phyloP scores from a whole-genome alignment of 2,797 vertebrate genomes.

The Takifugu rubripes region DNA sequence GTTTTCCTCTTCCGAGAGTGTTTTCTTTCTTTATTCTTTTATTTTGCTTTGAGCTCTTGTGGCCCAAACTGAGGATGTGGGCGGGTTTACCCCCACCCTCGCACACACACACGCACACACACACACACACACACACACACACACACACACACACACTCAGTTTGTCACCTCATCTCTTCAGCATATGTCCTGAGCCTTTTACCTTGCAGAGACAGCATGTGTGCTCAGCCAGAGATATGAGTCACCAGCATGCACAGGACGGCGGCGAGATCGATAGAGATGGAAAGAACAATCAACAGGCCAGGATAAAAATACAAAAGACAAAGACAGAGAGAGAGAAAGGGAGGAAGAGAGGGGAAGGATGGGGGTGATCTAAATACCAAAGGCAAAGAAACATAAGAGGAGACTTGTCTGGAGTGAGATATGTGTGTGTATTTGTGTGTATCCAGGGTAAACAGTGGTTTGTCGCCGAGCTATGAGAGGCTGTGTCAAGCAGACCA shows the following conservation, averaged over 20 bases:
- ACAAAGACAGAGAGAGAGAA: conserved; percentile 41
- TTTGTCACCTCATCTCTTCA: conserved; percentile 46
- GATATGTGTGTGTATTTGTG: conserved; percentile 26
- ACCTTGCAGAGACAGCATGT: conserved; percentile 12
- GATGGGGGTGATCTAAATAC: conserved; percentile 28
- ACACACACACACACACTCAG: conserved; percentile 2
- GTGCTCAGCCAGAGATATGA: conserved; percentile 56
- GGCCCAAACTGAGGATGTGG: conserved; percentile 21
- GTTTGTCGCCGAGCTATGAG: conserved; percentile 49
- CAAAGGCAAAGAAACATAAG: conserved; percentile 6
- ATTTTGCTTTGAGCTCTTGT: conserved; percentile 27
- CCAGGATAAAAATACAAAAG: conserved; percentile 36
- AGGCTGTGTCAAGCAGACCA: conserved; percentile 61
- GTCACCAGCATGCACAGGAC: conserved; percentile 59
- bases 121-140: too few species aligned
- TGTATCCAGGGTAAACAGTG: conserved; percentile 49
- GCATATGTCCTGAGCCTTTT: conserved; percentile 54
- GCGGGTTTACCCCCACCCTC: conserved; percentile 7
- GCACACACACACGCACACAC: too few species aligned
- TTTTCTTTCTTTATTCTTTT: neutral
- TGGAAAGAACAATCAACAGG: conserved; percentile 33
- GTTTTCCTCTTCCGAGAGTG: conserved; percentile 18
- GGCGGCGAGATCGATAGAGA: conserved; percentile 31
- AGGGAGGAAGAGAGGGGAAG: conserved; percentile 35
- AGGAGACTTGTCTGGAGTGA: conserved; percentile 11